Evolutionary conservation across 2,113 vertebrate species (phyloP), one percentile per base, ranked within the genome.

Genomic region (Dipodomys spectabilis): DNA sequence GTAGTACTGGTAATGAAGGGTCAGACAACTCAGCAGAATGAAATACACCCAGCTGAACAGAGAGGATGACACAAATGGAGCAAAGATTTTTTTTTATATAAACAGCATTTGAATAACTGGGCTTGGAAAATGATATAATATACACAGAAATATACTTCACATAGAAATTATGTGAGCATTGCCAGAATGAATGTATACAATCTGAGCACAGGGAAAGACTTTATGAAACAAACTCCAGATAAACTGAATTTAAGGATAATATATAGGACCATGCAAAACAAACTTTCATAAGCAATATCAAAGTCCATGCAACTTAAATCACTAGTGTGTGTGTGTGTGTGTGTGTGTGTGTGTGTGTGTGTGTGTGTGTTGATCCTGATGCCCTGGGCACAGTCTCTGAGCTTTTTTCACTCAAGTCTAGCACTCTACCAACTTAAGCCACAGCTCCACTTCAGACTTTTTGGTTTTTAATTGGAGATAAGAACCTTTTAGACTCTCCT

Each of bases 181-280:
- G 74, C 49, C 86, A 79, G 19, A 89, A 81, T 83, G 27, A 9
- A 44, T 62, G 44, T 64, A 16, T 91, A 65, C 73, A 86, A 83
- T 22, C 16, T 67, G 30, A 72, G 19, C 35, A 10, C 32, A 83
- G n/a, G 16, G 28, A 90, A 78, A 90, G 53, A 20, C 32, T 83
- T 77, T 65, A 71, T 89, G 92, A 13, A 45, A 83, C 35, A 71
- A 87, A 91, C 20, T 39, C 39, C 19, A 82, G 62, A 72, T 62
- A 4, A 22, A 86, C 45, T 90, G 84, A 35, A 71, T 81, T 87
- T 90, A 82, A 93, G 27, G 79, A 91, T 72, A 92, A 90, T 30
- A 68, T 32, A 84, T 80, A 75, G 80, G n/a, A 57, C 39, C 78
- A 69, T 20, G 23, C 30, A 90, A 83, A 92, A 67, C 11, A 88